phyloP scores from a whole-genome alignment of 2,888 invertebrate species.

The Autographa pulchrina region DNA sequence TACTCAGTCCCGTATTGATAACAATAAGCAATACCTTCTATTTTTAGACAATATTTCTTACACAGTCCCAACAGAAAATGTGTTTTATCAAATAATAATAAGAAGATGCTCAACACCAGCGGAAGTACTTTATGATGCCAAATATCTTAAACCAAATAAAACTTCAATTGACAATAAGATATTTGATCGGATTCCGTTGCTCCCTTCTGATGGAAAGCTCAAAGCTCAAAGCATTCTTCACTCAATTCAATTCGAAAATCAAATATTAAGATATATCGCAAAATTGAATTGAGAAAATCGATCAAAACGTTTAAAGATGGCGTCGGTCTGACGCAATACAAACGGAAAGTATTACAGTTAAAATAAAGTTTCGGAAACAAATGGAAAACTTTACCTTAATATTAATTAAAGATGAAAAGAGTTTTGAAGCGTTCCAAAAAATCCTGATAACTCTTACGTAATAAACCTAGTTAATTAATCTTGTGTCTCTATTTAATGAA shows the following conservation, averaged over 20 bases:
- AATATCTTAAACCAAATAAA: constrained; percentile 28
- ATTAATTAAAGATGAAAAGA: constrained; percentile 9
- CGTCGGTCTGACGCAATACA: constrained; percentile 29
- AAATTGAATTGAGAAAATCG: constrained; percentile 51
- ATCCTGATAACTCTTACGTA: too few relatives aligned
- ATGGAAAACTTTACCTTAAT: constrained; percentile 10
- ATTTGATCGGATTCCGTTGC: constrained; percentile 33
- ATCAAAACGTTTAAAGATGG: constrained; percentile 37
- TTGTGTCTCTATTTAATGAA: neutral
- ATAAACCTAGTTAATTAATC: neutral
- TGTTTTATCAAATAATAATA: neutral
- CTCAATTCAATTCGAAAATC: constrained; percentile 16
- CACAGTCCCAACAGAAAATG: too few relatives aligned
- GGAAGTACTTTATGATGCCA: neutral
- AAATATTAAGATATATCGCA: constrained; percentile 38
- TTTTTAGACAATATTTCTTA: neutral
- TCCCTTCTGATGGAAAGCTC: constrained; percentile 28
- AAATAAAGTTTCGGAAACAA: constrained; percentile 27
- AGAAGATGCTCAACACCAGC: neutral
- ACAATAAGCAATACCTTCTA: neutral
- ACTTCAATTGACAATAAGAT: constrained; percentile 35
- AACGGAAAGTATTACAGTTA: constrained; percentile 14
- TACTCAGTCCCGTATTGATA: neutral
- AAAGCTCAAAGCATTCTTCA: constrained; percentile 25
- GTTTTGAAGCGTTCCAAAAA: too few relatives aligned